phyloP scores from a whole-genome alignment of 2,797 vertebrate species.

The Octomys mimax region DNA sequence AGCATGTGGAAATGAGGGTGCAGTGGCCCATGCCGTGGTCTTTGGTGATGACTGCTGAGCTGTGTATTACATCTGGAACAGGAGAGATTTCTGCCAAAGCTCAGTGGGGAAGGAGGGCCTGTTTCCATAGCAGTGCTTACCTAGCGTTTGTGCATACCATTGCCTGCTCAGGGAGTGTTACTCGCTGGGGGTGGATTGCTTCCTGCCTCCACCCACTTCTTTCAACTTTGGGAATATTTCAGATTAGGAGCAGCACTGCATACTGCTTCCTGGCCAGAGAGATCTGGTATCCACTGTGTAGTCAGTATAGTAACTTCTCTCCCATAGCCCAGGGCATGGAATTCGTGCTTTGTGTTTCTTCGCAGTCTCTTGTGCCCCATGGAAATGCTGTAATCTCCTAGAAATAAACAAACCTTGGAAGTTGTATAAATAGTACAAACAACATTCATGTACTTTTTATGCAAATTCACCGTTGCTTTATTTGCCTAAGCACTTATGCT shows the following conservation, averaged over 20 bases:
- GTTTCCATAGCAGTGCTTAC: not conserved
- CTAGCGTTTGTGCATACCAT: not conserved
- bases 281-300: not conserved
- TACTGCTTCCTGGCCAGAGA: not conserved
- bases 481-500: slow-evolving; percentile 3
- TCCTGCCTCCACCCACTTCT: not conserved
- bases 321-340: not conserved
- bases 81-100: slow-evolving; percentile 10
- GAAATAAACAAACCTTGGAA: slow-evolving; percentile 32
- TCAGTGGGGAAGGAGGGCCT: not conserved
- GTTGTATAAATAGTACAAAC: not conserved
- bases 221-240: not conserved
- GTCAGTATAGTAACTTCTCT: not conserved
- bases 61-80: not conserved
- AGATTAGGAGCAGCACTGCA: not conserved
- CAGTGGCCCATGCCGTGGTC: not conserved
- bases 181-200: not conserved
- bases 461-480: not conserved
- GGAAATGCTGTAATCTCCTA: not conserved
- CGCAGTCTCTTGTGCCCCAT: not conserved
- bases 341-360: not conserved
- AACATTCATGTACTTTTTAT: not conserved
- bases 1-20: not conserved
- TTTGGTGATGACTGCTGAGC: not conserved
- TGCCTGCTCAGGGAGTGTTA: not conserved